phyloP scores from a whole-genome alignment of 2,113 vertebrate genomes.

The Tyrannus savana region DNA sequence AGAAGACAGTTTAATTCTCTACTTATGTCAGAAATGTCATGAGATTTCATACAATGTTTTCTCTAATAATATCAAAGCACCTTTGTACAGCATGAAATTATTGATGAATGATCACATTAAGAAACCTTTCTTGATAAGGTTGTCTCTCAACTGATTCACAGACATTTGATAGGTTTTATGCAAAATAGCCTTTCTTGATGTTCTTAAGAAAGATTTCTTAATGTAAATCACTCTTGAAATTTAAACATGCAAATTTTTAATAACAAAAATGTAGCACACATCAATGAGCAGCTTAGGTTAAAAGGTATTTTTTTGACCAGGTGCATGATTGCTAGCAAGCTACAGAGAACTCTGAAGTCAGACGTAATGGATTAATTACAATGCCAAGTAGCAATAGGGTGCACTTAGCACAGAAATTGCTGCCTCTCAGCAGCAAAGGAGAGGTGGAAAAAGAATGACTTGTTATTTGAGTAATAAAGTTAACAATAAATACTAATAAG shows the following conservation, averaged over 20 bases:
- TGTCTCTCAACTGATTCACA: constrained; percentile 26
- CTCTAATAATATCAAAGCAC: constrained; percentile 46
- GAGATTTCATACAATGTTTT: constrained; percentile 17
- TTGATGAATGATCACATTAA: constrained; percentile 23
- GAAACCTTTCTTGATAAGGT: constrained; percentile 31
- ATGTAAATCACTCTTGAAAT: constrained; percentile 35
- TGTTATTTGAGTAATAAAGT: constrained; percentile 73
- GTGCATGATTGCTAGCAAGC: constrained; percentile 17
- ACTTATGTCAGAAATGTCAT: constrained; percentile 39
- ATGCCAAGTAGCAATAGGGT: constrained; percentile 12
- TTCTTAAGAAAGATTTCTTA: constrained; percentile 45
- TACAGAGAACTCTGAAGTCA: constrained; percentile 31
- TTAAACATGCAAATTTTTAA: constrained; percentile 50
- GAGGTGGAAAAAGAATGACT: constrained; percentile 10
- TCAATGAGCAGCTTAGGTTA: constrained; percentile 17
- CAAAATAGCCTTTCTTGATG: constrained; percentile 42
- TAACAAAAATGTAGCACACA: constrained; percentile 19
- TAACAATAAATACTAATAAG: constrained; percentile 65
- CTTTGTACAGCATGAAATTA: constrained; percentile 29
- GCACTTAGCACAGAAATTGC: constrained; percentile 31
- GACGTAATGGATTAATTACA: constrained; percentile 14
- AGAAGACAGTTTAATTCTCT: constrained; percentile 56
- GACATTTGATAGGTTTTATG: constrained; percentile 35
- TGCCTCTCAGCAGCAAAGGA: constrained; percentile 34
- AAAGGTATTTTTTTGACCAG: constrained; percentile 29